Evolutionary conservation across 1,140 invertebrate species (phyloP), one percentile per base, ranked within the genome.

Genomic region (Drosophila ambigua): DNA sequence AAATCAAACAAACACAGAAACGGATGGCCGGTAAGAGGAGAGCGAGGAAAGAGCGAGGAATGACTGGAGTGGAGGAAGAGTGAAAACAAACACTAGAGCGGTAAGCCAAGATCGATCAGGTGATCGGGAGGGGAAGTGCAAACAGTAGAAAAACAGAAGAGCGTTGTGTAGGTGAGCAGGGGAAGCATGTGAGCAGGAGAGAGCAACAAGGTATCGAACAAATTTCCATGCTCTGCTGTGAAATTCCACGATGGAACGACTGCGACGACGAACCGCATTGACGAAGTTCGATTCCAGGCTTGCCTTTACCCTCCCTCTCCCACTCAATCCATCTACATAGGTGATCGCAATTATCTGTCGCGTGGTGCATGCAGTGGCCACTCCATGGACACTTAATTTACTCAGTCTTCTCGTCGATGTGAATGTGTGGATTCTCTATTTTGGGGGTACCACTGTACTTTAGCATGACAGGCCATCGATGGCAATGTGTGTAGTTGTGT

Each of bases 161-260:
- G 31, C 8, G 31, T 35, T 8, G 28, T 28, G 28, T 28, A 8
- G 24, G 41, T 11, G 16, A 59, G 39, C 13, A 23, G 31, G 13
- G 8, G 24, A n/a, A 41, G n/a, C 9, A 51, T 24, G 23, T 28
- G 55, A 44, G 54, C 20, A 31, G 15, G 20, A 41, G 15, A n/a
- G 46, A 53, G 66, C 66, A 72, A 87, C 82, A 87, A 88, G 83
- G 67, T 66, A 79, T 88, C 79, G 83, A 87, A 87, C 83, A 87
- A 87, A 87, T 87, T 87, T 87, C 83, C 83, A 88, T 87, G 83
- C 72, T 58, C 46, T 74, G 83, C 79, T 87, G 83, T 79, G 72
- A 88, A 87, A 87, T 88, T 87, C 83, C 83, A 65, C 75, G 64
- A 63, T 69, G 68, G 58, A 59, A 67, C 51, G 73, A 64, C 74